Conservation (phyloP, 2,113 vertebrate genomes). For the Strigops habroptila region DNA sequence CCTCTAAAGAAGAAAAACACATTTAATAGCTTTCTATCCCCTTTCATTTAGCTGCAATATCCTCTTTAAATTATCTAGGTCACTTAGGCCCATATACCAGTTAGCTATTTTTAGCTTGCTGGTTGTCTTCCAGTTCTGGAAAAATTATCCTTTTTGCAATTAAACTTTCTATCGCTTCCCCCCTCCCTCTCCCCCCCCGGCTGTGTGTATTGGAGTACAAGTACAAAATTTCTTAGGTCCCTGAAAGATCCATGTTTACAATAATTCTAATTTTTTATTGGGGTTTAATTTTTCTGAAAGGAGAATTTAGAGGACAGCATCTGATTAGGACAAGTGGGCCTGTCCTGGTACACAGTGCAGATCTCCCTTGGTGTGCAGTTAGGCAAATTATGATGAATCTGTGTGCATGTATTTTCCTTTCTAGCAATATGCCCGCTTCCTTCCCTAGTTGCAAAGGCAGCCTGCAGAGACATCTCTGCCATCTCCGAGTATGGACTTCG, state of each 20-base stretch:
- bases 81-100: neutral
- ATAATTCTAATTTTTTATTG: neutral
- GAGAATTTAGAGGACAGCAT: neutral
- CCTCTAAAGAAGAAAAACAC: neutral
- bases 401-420: neutral
- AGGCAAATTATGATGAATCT: neutral
- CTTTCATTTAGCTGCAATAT: neutral
- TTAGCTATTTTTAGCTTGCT: conserved; percentile 13
- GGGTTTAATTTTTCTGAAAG: neutral
- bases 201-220: neutral
- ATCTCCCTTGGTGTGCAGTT: neutral
- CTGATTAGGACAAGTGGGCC: neutral
- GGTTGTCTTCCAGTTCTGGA: neutral
- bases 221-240: neutral
- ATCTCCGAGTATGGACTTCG: fast-evolving
- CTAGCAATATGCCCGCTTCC: neutral
- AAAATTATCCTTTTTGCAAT: neutral
- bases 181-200: too few species aligned
- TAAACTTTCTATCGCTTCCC: neutral
- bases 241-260: neutral
- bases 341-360: neutral
- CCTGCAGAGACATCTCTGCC: neutral
- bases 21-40: neutral
- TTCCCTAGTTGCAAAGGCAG: neutral
- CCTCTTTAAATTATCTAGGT: conserved; percentile 6